Conservation (phyloP, 2,113 vertebrate species). For the Potamarius usumacintae region DNA sequence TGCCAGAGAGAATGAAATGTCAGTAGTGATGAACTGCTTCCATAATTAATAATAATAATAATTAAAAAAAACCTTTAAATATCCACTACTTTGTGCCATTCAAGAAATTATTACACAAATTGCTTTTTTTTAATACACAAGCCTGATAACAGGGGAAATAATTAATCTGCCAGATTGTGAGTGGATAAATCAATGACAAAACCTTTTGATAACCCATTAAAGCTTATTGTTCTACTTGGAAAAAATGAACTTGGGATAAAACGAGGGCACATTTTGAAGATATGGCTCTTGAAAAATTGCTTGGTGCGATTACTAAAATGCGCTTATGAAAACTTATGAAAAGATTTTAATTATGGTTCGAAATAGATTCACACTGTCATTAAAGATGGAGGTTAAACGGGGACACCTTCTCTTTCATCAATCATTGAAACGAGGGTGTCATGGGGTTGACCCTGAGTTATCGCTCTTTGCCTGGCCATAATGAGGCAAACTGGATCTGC, state of each 20-base stretch:
- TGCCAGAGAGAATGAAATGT: constrained; percentile 44
- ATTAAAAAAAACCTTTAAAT: constrained; percentile 40
- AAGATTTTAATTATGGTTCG: constrained; percentile 47
- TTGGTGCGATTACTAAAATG: constrained; percentile 6
- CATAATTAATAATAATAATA: constrained; percentile 37
- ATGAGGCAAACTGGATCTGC: constrained; percentile 41
- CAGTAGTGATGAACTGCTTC: constrained; percentile 46
- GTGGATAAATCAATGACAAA: constrained; percentile 42
- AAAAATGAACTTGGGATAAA: constrained; percentile 3
- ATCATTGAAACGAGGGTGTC: constrained; percentile 48
- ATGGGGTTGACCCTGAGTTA: constrained; percentile 42
- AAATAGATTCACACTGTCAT: constrained; percentile 39
- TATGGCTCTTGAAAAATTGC: neutral
- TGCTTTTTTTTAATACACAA: constrained; percentile 30
- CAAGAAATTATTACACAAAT: constrained; percentile 46
- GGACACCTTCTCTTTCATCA: constrained; percentile 45
- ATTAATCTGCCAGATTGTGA: constrained; percentile 18
- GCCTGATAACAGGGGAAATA: constrained; percentile 28
- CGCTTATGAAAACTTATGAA: constrained; percentile 13
- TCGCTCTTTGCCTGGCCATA: constrained; percentile 49
- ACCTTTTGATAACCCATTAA: constrained; percentile 1
- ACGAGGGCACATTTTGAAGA: constrained; percentile 13
- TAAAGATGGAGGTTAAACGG: constrained; percentile 43
- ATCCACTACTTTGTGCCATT: constrained; percentile 43
- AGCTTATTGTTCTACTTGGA: neutral